Base-by-base conservation (phyloP, 2,888 invertebrate genomes). In the Stomorhina lunata region DNA sequence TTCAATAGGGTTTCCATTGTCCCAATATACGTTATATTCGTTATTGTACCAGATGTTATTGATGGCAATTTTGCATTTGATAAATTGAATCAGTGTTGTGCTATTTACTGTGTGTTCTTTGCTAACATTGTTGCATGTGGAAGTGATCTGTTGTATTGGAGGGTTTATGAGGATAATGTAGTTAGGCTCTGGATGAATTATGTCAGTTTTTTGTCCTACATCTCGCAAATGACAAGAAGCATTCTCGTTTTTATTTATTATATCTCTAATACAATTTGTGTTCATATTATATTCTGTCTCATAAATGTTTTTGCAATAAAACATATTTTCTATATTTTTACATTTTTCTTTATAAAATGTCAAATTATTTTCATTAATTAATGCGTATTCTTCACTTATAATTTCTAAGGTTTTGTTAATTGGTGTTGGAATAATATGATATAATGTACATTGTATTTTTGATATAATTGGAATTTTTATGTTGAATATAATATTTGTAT, bases 1-100 rank as follows among this genome's bases (percentile, higher is more conserved):
- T 53, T 55, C 68, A 4, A 43, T 40, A 17, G 20, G 43, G 29
- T 1, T 43, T 22, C 55, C 43, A 17, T 43, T 69, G 29, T 29
- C 55, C 55, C 69, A 57, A 69, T 69, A 32, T 7, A 40, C 25
- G 69, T 29, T 29, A 27, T 57, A 25, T 48, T 59, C 37, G 34
- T 59, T 72, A 7, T 48, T 72, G 59, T 59, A 59, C 59, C 59
- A 72, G 22, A 59, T 59, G 32, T 72, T 72, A 27, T 72, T 72
- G 17, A 72, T 72, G 34, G 48, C 32, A 1, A 45, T 4, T 57
- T 59, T 59, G n/a, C 71, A 71, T 32, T 71, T 71, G 32, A 29
- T 61, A 25, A 55, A 69, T 27, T 53, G 73, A 37, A 59, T 55
- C 61, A 72, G 27, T 10, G 61, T 59, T 22, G 37, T 55, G 22